Percentiles rank a stretch among this genome's conserved stretches.
phyloP scores from a whole-genome alignment of 1,140 invertebrate species.

The Temnothorax curvispinosus region DNA sequence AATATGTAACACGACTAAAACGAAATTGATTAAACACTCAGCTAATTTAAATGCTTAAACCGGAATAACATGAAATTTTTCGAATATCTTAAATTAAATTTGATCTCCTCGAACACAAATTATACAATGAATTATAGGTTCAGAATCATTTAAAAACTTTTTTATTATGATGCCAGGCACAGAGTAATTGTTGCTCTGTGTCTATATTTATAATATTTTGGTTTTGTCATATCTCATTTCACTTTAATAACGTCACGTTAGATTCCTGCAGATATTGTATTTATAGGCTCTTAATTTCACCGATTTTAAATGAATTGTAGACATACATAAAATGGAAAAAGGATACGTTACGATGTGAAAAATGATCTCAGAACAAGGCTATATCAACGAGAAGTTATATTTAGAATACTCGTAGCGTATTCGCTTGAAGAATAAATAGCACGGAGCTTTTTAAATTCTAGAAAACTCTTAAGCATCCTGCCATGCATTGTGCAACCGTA shows the following conservation, averaged over 20 bases:
- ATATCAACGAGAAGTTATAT: background rate
- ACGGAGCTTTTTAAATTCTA: background rate
- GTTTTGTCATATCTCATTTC: too few species aligned
- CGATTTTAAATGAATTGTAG: background rate
- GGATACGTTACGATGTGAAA: background rate
- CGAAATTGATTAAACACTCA: background rate
- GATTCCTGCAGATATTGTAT: background rate
- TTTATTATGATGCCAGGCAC: background rate
- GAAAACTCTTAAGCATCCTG: background rate
- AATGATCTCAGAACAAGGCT: background rate
- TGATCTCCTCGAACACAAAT: background rate
- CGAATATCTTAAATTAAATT: background rate
- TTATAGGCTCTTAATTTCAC: too few species aligned
- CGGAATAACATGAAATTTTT: background rate
- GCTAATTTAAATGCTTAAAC: background rate
- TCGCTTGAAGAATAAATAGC: background rate
- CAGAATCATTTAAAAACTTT: background rate
- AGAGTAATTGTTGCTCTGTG: background rate
- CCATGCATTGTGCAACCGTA: background rate
- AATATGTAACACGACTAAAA: background rate
- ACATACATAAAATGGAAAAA: background rate
- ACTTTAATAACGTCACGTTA: background rate
- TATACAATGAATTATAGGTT: background rate
- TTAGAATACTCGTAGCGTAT: background rate
- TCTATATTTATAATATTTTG: too few species aligned